Percentiles rank a stretch among this genome's conserved stretches.
Evolutionary conservation across 2,797 vertebrate genomes (phyloP).

Genomic region (Pantherophis vulpinus): DNA sequence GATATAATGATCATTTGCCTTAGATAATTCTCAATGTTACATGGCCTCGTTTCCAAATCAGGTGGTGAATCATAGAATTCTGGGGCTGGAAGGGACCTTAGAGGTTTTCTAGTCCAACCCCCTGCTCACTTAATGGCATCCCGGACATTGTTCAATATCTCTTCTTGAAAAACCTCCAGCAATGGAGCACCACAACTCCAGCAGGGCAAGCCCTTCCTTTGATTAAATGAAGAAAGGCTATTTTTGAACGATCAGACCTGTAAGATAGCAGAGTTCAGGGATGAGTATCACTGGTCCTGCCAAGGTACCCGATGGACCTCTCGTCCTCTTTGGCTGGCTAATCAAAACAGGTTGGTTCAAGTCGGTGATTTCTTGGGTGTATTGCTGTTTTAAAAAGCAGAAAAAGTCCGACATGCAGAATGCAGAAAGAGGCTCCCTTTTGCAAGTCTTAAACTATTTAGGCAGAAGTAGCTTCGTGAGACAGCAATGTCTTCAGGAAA

Average conservation of each 20-base stretch:
- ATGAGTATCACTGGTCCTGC: conserved; percentile 83
- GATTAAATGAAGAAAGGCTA: not conserved
- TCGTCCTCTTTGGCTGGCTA: conserved; percentile 77
- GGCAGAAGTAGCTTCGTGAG: not conserved
- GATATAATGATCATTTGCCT: not conserved
- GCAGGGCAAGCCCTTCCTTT: not conserved
- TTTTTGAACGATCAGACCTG: conserved; percentile 70
- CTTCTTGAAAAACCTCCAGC: not conserved
- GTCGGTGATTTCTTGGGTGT: conserved; percentile 83
- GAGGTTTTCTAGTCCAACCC: not conserved
- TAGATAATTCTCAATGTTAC: not conserved
- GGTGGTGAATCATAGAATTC: not conserved
- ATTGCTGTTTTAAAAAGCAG: conserved; percentile 78
- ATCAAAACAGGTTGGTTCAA: conserved; percentile 84
- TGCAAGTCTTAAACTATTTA: not conserved
- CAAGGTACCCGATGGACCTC: conserved; percentile 65
- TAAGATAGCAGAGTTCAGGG: conserved; percentile 92
- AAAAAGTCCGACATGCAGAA: not conserved
- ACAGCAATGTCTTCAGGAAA: too few species aligned
- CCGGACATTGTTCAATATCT: not conserved
- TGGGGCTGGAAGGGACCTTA: not conserved
- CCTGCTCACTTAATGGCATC: not conserved
- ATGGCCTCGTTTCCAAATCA: not conserved
- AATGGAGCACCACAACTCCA: not conserved
- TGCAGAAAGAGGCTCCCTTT: not conserved